Conservation (phyloP, 2,797 vertebrate species). For the Enoplosus armatus region DNA sequence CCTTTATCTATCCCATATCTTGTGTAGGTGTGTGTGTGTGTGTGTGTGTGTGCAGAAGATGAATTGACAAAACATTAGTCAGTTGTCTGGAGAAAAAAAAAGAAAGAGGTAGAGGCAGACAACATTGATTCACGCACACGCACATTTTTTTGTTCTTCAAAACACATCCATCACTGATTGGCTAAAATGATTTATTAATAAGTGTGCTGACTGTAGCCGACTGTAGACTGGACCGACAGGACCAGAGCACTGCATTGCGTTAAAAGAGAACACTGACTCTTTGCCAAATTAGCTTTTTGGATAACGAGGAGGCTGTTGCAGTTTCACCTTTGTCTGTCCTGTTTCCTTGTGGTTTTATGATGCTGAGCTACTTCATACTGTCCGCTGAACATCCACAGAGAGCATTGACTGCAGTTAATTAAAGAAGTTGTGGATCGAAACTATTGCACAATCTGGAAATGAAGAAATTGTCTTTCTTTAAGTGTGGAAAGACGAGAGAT, state of each 20-base stretch:
- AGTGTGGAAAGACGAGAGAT: neutral
- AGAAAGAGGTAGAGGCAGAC: slow-evolving; percentile 29
- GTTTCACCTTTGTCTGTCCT: slow-evolving; percentile 38
- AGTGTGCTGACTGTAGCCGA: slow-evolving; percentile 13
- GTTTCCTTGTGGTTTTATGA: slow-evolving; percentile 40
- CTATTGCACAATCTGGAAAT: neutral
- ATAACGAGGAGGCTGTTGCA: slow-evolving; percentile 33
- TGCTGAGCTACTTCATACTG: neutral
- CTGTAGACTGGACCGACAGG: slow-evolving; percentile 24
- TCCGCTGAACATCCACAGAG: neutral
- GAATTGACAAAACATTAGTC: slow-evolving; percentile 63
- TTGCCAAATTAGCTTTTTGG: slow-evolving; percentile 65
- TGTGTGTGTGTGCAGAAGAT: slow-evolving; percentile 36
- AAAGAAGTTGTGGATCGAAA: slow-evolving; percentile 10
- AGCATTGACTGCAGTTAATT: slow-evolving; percentile 17
- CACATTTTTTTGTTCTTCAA: slow-evolving; percentile 37
- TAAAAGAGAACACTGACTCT: slow-evolving; percentile 49
- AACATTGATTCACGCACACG: slow-evolving; percentile 55
- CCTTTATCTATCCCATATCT: slow-evolving; percentile 11
- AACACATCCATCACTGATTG: slow-evolving; percentile 64
- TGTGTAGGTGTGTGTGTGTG: slow-evolving; percentile 25
- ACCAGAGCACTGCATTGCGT: slow-evolving; percentile 45
- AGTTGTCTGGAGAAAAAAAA: slow-evolving; percentile 24
- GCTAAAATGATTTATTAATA: slow-evolving; percentile 61
- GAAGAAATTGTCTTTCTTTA: slow-evolving; percentile 24